Base-by-base conservation (phyloP, 2,113 vertebrate species). In the Carassius carassius region DNA sequence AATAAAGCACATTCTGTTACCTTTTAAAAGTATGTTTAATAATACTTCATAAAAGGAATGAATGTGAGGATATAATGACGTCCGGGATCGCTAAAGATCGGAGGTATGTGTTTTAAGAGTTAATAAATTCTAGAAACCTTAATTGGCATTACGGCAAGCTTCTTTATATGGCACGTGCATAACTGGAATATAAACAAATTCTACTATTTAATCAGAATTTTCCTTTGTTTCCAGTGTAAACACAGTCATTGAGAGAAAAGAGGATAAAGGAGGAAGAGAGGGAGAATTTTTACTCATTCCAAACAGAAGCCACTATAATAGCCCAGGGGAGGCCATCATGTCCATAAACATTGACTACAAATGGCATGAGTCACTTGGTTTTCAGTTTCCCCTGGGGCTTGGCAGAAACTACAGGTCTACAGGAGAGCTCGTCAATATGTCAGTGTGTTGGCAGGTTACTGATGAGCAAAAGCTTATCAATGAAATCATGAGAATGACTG, bases 221-320 rank as follows among this genome's bases (percentile, higher is more conserved):
- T 41, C 37, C 7, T 41, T 7, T 41, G 37, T 41, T 41, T 9
- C 6, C 8, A 41, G 6, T 41, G 6, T 41, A 41, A 29, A 37
- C 9, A 74, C 9, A 44, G 54, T 76, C 56, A 84, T 23, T 23
- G 7, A 85, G 5, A 70, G 25, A 79, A 47, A 17, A 11, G 25
- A 41, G 19, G 49, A 56, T 54, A 76, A 63, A 62, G 70, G 58
- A 74, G 16, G 3, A 29, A 47, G 81, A 73, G 35, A 76, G 37
- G 25, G 67, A 67, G 35, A 35, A 10, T 49, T 23, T 35, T 17
- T 19, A 37, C 44, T 6, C 23, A 75, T 69, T 35, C n/a, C 49
- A 84, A 72, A 86, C 35, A 78, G 29, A 37, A 63, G 54, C n/a
- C 12, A 16, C 85, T 86, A 88, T 81, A 88, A 84, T 86, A 82